Evolutionary conservation across 2,888 invertebrate species (phyloP).

Genomic region (Pelosia muscerda): DNA sequence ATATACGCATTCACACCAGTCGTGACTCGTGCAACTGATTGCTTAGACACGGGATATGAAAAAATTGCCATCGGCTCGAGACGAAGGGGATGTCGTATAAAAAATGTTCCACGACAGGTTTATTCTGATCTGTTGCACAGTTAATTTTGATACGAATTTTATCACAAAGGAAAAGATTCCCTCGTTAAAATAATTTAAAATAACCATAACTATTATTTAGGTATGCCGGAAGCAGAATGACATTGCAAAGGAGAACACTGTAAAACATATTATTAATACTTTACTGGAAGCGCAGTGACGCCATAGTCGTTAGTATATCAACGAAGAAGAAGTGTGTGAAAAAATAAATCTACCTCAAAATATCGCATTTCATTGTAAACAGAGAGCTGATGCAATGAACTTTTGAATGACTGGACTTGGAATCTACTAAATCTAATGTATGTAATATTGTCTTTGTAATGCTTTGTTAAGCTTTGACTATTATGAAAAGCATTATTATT

Average conservation of each 20-base stretch:
- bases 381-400: constrained; percentile 15
- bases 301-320: constrained; percentile 19
- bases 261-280: constrained; percentile 13
- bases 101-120: constrained; percentile 9
- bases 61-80: constrained; percentile 27
- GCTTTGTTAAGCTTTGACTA: constrained; percentile 29
- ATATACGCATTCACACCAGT: constrained; percentile 23
- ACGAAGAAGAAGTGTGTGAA: constrained; percentile 11
- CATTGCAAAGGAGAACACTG: neutral
- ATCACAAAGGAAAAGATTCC: constrained; percentile 13
- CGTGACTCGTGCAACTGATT: constrained; percentile 29
- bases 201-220: constrained; percentile 9
- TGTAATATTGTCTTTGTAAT: no score
- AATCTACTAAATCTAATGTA: constrained; percentile 31
- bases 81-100: constrained; percentile 15
- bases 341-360: constrained; percentile 16
- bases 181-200: neutral
- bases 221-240: constrained; percentile 21
- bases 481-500: constrained; percentile 1
- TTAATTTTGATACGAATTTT: constrained; percentile 3
- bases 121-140: constrained; percentile 1
- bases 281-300: constrained; percentile 5
- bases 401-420: constrained; percentile 11
- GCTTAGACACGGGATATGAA: constrained; percentile 26
- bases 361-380: constrained; percentile 17